Percentiles rank a stretch among this genome's conserved stretches.
Evolutionary conservation across 2,888 invertebrate species (phyloP).

Genomic region (Meteorus colon): DNA sequence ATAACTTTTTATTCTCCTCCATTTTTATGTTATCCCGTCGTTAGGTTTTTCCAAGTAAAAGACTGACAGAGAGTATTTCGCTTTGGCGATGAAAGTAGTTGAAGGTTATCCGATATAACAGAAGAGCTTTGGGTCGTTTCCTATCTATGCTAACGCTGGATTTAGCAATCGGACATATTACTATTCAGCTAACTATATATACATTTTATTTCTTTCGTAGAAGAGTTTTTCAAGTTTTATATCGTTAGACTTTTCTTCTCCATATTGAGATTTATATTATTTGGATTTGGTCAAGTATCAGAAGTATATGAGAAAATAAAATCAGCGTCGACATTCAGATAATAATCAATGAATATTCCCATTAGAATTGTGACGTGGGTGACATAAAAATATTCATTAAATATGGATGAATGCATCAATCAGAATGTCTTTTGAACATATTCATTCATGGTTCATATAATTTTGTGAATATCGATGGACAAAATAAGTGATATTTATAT

Average conservation of each 20-base stretch:
- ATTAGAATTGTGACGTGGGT: too few species aligned
- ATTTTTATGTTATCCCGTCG: constrained; percentile 24
- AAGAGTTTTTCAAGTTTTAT: background rate
- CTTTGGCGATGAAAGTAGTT: constrained; percentile 20
- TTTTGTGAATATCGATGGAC: too few species aligned
- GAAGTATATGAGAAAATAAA: background rate
- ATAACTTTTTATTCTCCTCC: constrained; percentile 1
- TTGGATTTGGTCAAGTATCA: background rate
- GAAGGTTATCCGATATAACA: constrained; percentile 21
- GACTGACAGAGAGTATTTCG: constrained; percentile 11
- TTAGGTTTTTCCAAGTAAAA: background rate
- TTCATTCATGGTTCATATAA: too few species aligned
- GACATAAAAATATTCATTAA: too few species aligned
- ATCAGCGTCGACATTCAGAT: background rate
- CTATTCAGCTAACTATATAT: constrained; percentile 30
- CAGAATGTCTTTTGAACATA: too few species aligned
- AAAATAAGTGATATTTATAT: too few species aligned
- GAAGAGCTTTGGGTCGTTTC: constrained; percentile 27
- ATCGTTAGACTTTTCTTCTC: background rate
- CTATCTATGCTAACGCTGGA: constrained; percentile 48
- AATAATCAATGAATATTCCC: too few species aligned
- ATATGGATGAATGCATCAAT: too few species aligned
- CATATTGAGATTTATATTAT: background rate
- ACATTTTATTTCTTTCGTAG: background rate
- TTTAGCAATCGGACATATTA: constrained; percentile 38